phyloP scores from a whole-genome alignment of 1,140 invertebrate genomes.

The Trichomalopsis sarcophagae region DNA sequence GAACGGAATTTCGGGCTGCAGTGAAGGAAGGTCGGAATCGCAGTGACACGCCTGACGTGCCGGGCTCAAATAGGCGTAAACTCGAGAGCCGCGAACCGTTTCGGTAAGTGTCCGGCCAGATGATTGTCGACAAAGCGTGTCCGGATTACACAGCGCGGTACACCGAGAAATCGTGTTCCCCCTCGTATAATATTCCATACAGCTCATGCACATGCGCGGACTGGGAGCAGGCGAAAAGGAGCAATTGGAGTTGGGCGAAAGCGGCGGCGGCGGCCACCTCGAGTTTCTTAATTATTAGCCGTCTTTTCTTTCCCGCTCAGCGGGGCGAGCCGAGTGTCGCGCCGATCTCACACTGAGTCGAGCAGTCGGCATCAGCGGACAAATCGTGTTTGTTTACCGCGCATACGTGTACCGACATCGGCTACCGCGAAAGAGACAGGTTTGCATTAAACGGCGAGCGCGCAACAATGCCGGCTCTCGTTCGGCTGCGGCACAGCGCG shows the following conservation, averaged over 20 bases:
- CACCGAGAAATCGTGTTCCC: not conserved
- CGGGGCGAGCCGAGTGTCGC: too few species aligned
- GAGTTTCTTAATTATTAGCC: not conserved
- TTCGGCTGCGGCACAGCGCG: not conserved
- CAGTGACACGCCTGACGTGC: constrained; percentile 8
- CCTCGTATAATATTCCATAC: not conserved
- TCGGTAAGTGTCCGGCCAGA: constrained; percentile 27
- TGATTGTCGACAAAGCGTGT: constrained; percentile 30
- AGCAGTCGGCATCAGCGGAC: too few species aligned
- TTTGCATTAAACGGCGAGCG: not conserved
- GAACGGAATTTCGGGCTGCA: not conserved
- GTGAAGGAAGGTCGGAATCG: constrained; percentile 5
- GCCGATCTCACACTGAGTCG: too few species aligned
- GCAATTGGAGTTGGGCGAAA: too few species aligned
- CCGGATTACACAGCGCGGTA: constrained; percentile 3
- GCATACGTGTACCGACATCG: not conserved
- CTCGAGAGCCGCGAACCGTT: not conserved
- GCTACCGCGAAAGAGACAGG: not conserved
- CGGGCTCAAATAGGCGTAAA: constrained; percentile 26
- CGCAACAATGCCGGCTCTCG: not conserved
- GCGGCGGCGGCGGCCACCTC: too few species aligned
- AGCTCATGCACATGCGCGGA: too few species aligned
- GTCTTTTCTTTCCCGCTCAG: not conserved
- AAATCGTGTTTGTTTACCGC: not conserved
- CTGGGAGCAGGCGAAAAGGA: too few species aligned